phyloP scores from a whole-genome alignment of 2,888 invertebrate genomes.

The Bimastos eiseni region DNA sequence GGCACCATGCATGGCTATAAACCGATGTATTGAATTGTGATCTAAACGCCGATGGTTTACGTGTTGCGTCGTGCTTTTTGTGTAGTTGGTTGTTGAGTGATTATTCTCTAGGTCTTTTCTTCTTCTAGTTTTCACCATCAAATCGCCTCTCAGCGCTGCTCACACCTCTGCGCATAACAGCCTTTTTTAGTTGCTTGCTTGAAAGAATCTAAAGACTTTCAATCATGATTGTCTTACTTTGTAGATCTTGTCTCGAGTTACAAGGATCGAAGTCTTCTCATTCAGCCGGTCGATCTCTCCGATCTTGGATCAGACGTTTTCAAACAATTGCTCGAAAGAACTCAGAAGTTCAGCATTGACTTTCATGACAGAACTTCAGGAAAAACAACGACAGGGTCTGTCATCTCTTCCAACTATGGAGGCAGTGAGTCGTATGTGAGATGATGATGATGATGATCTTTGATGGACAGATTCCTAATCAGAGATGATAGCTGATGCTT shows the following conservation, averaged over 20 bases:
- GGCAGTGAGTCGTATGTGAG: neutral
- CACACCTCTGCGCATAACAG: neutral
- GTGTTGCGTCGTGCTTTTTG: too few relatives aligned
- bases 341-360: slow-evolving; percentile 26
- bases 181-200: neutral
- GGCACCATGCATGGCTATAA: too few relatives aligned
- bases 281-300: slow-evolving; percentile 7
- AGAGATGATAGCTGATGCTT: too few relatives aligned
- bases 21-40: too few relatives aligned
- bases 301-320: slow-evolving; percentile 28
- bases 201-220: neutral
- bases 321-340: slow-evolving; percentile 2
- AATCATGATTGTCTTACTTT: neutral
- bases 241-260: neutral
- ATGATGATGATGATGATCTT: neutral
- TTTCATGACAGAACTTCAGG: slow-evolving; percentile 22
- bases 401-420: neutral
- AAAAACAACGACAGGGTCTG: slow-evolving; percentile 25
- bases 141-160: neutral
- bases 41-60: too few relatives aligned
- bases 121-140: too few relatives aligned
- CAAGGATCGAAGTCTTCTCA: neutral
- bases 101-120: too few relatives aligned
- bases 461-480: too few relatives aligned
- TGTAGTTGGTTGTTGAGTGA: too few relatives aligned